Percentiles rank a stretch among this genome's conserved stretches.
Conservation (phyloP, 2,113 vertebrate species). For the Egretta garzetta region DNA sequence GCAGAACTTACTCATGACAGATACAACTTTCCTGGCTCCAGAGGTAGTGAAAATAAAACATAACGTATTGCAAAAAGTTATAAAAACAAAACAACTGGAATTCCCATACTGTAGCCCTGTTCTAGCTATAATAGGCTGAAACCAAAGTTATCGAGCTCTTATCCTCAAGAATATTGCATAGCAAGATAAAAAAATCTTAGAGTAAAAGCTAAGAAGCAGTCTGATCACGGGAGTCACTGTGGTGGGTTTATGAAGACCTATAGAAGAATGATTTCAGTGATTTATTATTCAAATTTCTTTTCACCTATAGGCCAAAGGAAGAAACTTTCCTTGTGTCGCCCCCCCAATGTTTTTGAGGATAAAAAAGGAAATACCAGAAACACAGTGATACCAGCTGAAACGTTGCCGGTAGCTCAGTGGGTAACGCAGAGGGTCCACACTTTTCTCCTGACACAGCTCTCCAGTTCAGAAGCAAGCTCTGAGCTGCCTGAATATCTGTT, state of each 20-base stretch:
- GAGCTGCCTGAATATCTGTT: not conserved
- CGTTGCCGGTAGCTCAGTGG: not conserved
- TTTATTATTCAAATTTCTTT: not conserved
- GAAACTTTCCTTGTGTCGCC: not conserved
- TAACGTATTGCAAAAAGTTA: not conserved
- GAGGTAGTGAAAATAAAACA: slow-evolving; percentile 33
- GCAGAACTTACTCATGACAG: slow-evolving; percentile 30
- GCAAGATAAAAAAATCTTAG: not conserved
- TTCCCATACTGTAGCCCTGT: not conserved
- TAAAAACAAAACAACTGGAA: slow-evolving; percentile 20
- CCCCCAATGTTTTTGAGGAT: not conserved
- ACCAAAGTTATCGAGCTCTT: not conserved
- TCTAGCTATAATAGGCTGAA: not conserved
- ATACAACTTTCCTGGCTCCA: slow-evolving; percentile 37
- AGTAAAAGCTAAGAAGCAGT: not conserved
- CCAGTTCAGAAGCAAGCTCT: not conserved
- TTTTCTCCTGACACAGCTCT: not conserved
- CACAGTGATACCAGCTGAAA: not conserved
- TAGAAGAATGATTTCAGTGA: not conserved
- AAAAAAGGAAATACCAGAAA: not conserved
- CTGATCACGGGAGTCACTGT: not conserved
- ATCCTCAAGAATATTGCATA: not conserved
- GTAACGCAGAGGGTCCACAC: not conserved
- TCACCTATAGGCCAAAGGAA: not conserved
- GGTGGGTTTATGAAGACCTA: not conserved